Percentiles rank a stretch among this genome's conserved stretches.
Evolutionary conservation across 2,888 invertebrate genomes (phyloP).

Genomic region (Synergus itoensis): DNA sequence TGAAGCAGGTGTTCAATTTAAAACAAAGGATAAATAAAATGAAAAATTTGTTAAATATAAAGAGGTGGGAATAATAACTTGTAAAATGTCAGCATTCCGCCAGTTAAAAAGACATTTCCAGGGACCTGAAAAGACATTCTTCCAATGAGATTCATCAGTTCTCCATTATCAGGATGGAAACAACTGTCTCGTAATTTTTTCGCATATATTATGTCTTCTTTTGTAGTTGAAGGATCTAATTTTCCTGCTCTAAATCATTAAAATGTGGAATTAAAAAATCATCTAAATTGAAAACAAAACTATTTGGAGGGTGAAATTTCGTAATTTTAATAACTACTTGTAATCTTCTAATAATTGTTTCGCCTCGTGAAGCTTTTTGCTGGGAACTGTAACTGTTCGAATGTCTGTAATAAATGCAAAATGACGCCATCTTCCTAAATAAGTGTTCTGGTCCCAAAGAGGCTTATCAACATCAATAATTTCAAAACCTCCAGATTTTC

Average conservation of each 20-base stretch:
- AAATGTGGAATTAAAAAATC: not conserved
- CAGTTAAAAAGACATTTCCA: not conserved
- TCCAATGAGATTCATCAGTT: slow-evolving; percentile 57
- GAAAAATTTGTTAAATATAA: not conserved
- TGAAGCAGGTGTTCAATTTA: not conserved
- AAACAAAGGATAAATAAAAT: not conserved
- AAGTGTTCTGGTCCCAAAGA: slow-evolving; percentile 59
- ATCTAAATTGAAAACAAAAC: not conserved
- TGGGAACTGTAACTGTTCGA: slow-evolving; percentile 53
- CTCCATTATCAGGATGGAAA: slow-evolving; percentile 61
- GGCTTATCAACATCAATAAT: slow-evolving; percentile 59
- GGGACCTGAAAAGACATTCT: slow-evolving; percentile 44
- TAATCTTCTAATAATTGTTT: slow-evolving; percentile 61
- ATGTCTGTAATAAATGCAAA: slow-evolving; percentile 59
- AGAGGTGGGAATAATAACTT: not conserved
- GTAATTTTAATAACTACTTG: slow-evolving; percentile 49
- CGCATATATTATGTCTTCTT: slow-evolving; percentile 56
- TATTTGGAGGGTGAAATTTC: not conserved
- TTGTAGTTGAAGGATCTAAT: slow-evolving; percentile 47
- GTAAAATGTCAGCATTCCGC: not conserved
- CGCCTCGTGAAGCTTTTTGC: slow-evolving; percentile 54
- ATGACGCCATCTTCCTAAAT: slow-evolving; percentile 60
- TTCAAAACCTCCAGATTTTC: not conserved
- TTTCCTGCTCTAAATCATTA: slow-evolving; percentile 47
- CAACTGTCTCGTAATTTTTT: slow-evolving; percentile 62